Percentiles rank a stretch among this genome's conserved stretches.
These are phyloP conservation scores for Manis pentadactyla DNA, from an alignment of 2,797 vertebrate genomes.

Conservation along the genomic window DNA sequence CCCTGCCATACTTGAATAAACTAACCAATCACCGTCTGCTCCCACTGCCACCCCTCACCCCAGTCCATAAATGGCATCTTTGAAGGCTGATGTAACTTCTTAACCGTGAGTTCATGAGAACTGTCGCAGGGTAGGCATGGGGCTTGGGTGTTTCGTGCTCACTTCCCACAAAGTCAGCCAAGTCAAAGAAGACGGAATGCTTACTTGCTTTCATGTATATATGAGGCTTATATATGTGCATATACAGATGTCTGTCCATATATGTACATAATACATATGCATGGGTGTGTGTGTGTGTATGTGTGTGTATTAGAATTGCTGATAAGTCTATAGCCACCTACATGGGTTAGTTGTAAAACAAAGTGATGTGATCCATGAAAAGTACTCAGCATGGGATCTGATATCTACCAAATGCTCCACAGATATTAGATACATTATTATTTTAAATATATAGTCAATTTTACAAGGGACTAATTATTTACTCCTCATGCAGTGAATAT, in stretches of 20 bases:
- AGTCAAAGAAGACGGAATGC: neutral
- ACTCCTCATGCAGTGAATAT: neutral
- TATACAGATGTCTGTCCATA: too few relatives aligned
- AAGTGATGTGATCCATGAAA: neutral
- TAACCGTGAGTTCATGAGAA: slow-evolving; percentile 1
- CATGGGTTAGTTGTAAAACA: neutral
- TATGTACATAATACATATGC: neutral
- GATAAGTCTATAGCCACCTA: neutral
- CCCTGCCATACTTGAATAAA: neutral
- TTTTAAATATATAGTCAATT: neutral
- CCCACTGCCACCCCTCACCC: too few relatives aligned
- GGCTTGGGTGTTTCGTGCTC: neutral
- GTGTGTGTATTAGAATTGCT: neutral
- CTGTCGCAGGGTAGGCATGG: neutral
- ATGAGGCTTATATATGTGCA: neutral
- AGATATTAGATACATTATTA: neutral
- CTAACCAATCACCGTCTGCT: neutral
- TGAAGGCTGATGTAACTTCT: neutral
- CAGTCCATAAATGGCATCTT: neutral
- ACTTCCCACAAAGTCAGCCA: neutral
- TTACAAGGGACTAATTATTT: neutral
- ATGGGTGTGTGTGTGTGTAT: neutral
- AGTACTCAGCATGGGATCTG: neutral
- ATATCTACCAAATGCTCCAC: neutral
- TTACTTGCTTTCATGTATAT: neutral